Percentiles rank a stretch among this genome's conserved stretches.
phyloP scores from a whole-genome alignment of 2,113 vertebrate genomes.

The Tricholaema leucomelas region DNA sequence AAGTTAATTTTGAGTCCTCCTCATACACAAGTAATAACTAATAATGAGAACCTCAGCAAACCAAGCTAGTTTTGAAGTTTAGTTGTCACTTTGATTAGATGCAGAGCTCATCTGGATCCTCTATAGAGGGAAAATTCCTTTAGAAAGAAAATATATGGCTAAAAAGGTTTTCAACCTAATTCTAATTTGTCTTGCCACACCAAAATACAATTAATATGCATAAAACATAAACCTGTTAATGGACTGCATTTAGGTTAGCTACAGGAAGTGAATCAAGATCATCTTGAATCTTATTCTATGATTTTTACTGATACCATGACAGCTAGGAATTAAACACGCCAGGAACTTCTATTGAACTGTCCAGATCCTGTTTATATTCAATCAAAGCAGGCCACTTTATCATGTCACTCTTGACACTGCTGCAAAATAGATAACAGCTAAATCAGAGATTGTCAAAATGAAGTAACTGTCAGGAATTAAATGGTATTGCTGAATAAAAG shows the following conservation, averaged over 20 bases:
- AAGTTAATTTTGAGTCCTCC: neutral
- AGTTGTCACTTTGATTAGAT: neutral
- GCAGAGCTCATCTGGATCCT: neutral
- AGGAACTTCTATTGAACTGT: slow-evolving; percentile 55
- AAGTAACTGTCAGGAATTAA: slow-evolving; percentile 67
- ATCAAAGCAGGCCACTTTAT: slow-evolving; percentile 45
- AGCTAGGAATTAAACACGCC: slow-evolving; percentile 61
- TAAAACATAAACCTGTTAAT: slow-evolving; percentile 22
- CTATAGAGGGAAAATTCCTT: neutral
- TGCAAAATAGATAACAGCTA: slow-evolving; percentile 65
- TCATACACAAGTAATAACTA: neutral
- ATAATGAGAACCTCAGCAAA: neutral
- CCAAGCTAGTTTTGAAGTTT: neutral
- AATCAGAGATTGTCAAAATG: slow-evolving; percentile 63
- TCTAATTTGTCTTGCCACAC: neutral
- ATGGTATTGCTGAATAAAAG: slow-evolving; percentile 50
- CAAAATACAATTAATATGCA: slow-evolving; percentile 53
- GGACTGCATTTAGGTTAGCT: slow-evolving; percentile 32
- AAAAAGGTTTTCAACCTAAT: neutral
- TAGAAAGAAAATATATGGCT: neutral
- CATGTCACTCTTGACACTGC: slow-evolving; percentile 51
- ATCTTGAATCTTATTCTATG: slow-evolving; percentile 30
- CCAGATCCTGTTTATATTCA: slow-evolving; percentile 60
- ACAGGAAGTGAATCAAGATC: slow-evolving; percentile 23
- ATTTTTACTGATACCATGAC: slow-evolving; percentile 31